Evolutionary conservation across 2,113 vertebrate species (phyloP), one percentile per base, ranked within the genome.

Genomic region (Psophia crepitans): DNA sequence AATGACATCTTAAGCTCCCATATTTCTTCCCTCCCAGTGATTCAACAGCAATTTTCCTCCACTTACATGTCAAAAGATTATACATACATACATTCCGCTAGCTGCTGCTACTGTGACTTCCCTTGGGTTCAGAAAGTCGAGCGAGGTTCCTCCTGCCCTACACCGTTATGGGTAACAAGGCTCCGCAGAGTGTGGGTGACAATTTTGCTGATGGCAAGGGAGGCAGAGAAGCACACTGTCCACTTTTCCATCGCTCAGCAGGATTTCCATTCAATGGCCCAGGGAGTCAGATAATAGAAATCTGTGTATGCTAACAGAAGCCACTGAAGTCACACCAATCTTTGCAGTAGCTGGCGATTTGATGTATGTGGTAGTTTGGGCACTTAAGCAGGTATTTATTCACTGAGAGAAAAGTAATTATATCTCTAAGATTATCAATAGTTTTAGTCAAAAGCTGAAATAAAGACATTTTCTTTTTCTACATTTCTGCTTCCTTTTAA

Each of bases 1-100:
- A 97, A 96, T 78, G 85, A 90, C 95, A 97, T 86, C 56, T 89
- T 93, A 82, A 82, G 70, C 58, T 95, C 66, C 89, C 83, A 49
- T 91, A 80, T 73, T 95, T 93, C 86, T 84, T 95, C 82, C 77
- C 79, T 88, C 92, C 73, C 60, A 46, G 91, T 96, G 96, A 96
- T 95, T 85, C 94, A 87, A 86, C 94, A 79, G 92, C 79, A 90
- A 89, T 96, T 97, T 92, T 78, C 91, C 65, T 95, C 81, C 88
- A 93, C 89, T 94, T 86, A 65, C 26, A 28, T 14, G 65, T 96
- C 90, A 91, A 76, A 96, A 89, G 86, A 84, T 81, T 81, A 8
- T 58, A 33, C 37, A 43, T 33, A 9, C 32, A 5, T 57, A 5
- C n/a, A 6, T 79, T n/a, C 68, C 4, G 5, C 73, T 57, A 83